Evolutionary conservation across 2,888 invertebrate species (phyloP).

Genomic region (Andrena trimmerana): DNA sequence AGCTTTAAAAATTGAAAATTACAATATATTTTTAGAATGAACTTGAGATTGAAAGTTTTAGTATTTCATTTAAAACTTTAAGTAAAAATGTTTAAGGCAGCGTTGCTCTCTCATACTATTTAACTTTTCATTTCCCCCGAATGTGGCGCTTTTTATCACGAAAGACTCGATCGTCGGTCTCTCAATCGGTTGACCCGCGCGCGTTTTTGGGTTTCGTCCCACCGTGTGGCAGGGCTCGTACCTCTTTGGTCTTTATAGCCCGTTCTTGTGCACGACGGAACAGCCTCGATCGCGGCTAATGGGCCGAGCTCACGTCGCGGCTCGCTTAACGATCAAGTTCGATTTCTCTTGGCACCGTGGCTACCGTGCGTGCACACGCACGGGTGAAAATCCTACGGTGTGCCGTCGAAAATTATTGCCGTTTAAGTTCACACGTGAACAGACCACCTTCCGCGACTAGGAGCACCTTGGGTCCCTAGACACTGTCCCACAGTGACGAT

Average conservation of each 20-base stretch:
- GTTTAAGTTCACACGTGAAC: constrained; percentile 46
- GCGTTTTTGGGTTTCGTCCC: constrained; percentile 8
- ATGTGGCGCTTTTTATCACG: neutral
- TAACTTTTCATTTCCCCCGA: neutral
- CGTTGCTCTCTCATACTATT: too few relatives aligned
- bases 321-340: constrained; percentile 83
- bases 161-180: neutral
- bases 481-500: neutral
- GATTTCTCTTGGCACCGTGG: constrained; percentile 83
- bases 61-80: too few relatives aligned
- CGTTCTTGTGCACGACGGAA: constrained; percentile 54
- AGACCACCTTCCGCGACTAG: constrained; percentile 47
- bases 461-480: neutral
- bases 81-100: too few relatives aligned
- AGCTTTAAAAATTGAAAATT: too few relatives aligned
- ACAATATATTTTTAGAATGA: too few relatives aligned
- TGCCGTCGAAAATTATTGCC: constrained; percentile 53
- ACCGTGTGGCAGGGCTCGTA: constrained; percentile 1
- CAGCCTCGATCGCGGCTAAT: constrained; percentile 80
- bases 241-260: constrained; percentile 20
- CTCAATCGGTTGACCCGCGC: neutral
- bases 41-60: too few relatives aligned
- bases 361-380: constrained; percentile 70
- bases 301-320: constrained; percentile 81
- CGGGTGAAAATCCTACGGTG: constrained; percentile 66